Evolutionary conservation across 2,113 vertebrate species (phyloP), one percentile per base, ranked within the genome.

Genomic region (Carollia perspicillata): DNA sequence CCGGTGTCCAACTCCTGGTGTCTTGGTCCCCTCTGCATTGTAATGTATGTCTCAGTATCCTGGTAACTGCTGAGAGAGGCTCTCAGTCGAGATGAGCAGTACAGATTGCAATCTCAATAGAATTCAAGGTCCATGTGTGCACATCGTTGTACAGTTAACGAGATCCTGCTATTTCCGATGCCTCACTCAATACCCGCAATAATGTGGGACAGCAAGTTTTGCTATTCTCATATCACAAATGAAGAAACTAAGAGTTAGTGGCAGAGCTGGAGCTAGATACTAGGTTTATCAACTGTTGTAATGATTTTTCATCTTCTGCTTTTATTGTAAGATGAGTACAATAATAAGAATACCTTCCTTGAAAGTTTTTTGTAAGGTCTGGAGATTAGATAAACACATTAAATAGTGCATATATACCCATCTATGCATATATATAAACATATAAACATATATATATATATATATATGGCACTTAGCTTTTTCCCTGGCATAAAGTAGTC

Each of bases 41-140:
- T 77, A 96, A 97, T 95, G 93, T 89, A 97, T 95, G 60, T 93
- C 74, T 97, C 75, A 30, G 84, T 96, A 87, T 96, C 95, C 90
- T 95, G 85, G 96, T 90, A 96, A 97, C 90, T 78, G 58, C 49
- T 42, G 8, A 95, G 80, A 93, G 47, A 97, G 51, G 8, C 77
- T 88, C 17, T 88, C 51, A 26, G 30, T 66, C 3, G 16, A 51
- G 49, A 92, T 74, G 97, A 95, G 42, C 90, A 30, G 35, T 68
- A 30, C 77, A 33, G 77, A 42, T 17, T 74, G 58, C 51, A 88
- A 69, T 90, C 94, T 85, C 66, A 72, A 3, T 5, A 84, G 58
- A 88, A 91, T 78, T 47, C 66, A 71, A 63, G 26, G 75, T 68
- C 63, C 60, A 30, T 16, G 1, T 51, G 35, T 81, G 42, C 37